phyloP scores from a whole-genome alignment of 1,140 invertebrate genomes.

The Zeugodacus cucurbitae region DNA sequence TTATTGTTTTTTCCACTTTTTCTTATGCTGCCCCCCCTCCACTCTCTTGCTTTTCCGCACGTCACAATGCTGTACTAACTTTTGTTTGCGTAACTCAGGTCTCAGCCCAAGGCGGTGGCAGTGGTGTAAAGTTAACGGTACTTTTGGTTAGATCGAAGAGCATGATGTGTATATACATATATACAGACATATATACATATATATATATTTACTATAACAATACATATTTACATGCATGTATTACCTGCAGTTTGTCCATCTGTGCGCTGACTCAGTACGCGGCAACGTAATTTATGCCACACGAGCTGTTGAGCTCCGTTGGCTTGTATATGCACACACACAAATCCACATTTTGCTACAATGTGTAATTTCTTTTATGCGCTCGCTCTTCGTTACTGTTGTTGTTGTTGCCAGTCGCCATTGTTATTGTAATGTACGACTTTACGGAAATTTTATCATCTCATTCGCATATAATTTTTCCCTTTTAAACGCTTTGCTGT shows the following conservation, averaged over 20 bases:
- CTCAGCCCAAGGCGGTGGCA: background rate
- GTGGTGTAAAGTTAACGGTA: background rate
- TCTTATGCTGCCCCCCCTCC: too few relatives aligned
- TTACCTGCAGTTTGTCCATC: background rate
- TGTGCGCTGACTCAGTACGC: background rate
- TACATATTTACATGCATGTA: too few relatives aligned
- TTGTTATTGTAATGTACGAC: constrained; percentile 26
- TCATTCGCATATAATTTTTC: constrained; percentile 34
- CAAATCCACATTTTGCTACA: background rate
- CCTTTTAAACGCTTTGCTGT: constrained; percentile 25
- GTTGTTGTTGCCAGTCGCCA: background rate
- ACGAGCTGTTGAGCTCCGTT: background rate
- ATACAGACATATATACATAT: background rate
- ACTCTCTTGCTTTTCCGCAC: background rate
- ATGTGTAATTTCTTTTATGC: background rate
- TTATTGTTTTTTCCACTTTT: constrained; percentile 23
- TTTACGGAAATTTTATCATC: constrained; percentile 33
- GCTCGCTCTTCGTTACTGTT: background rate
- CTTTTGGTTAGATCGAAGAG: background rate
- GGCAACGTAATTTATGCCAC: constrained; percentile 29
- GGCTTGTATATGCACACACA: background rate
- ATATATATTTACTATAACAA: too few relatives aligned
- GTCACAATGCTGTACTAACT: background rate
- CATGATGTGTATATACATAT: background rate
- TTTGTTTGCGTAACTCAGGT: constrained; percentile 23